Evolutionary conservation across 1,140 invertebrate species (phyloP), one percentile per base, ranked within the genome.

Genomic region (Drosophila pandora): DNA sequence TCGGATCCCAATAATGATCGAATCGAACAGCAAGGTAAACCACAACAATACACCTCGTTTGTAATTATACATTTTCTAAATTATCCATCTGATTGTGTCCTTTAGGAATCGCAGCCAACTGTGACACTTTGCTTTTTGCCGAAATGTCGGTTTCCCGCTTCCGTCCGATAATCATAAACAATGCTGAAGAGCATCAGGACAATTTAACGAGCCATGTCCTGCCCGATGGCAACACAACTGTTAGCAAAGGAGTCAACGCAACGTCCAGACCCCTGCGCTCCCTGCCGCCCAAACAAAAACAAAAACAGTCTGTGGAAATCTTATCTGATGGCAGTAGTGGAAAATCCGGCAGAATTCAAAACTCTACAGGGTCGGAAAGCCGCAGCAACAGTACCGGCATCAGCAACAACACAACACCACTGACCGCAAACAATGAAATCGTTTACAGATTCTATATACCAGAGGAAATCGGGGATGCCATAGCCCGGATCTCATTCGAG

Each of bases 11-110:
- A 94, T 75, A 93, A 93, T 25, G 94, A 94, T 63, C 94, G 94
- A 73, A 95, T 96, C 71, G 94, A 94, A 70, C 95, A 96, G 74
- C 93, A 95, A 94, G 95, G 95, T 95, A 90, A 64, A 50, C 2
- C 21, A 9, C 48, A 22, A 21, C 2, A 53, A 39, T 50, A n/a
- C 34, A 37, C 3, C 0, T 2, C 17, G 10, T 2, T 8, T 39
- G 1, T n/a, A 37, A 37, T 37, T 12, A 37, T 37, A n/a, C 2
- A 12, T 37, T 34, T n/a, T 37, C 34, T 37, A 37, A 37, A 4
- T 28, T 28, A 28, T 10, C 3, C 5, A 32, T 10, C 3, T 37
- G 10, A 37, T 37, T 12, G n/a, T 37, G 3, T 37, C 34, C 34
- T 37, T 0, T 63, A 94, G 93, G 93, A 60, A 82, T 94, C 9